A percentile compares a stretch with the other conserved stretches of the same genome.
These are phyloP conservation scores for Miichthys miiuy DNA, from an alignment of 2,797 vertebrate genomes.

Conservation along the genomic window DNA sequence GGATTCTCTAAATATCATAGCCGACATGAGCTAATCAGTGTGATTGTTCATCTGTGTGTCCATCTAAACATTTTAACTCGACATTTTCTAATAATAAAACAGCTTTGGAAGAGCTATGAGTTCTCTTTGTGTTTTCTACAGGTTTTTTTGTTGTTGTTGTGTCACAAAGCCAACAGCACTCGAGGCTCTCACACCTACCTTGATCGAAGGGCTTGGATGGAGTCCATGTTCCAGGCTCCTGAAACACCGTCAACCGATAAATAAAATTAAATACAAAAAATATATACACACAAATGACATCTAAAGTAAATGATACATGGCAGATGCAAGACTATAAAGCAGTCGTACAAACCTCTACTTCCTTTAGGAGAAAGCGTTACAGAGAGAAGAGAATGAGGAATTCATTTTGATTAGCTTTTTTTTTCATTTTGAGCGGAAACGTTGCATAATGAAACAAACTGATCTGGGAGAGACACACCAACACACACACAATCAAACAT, in stretches of 20 bases:
- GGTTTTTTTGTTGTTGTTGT: neutral
- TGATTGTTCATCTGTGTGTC: neutral
- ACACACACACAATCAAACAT: slow-evolving; percentile 31
- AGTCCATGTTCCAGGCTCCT: slow-evolving; percentile 94
- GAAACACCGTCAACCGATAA: slow-evolving; percentile 75
- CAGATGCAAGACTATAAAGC: slow-evolving; percentile 22
- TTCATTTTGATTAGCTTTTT: slow-evolving; percentile 55
- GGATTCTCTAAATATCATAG: neutral
- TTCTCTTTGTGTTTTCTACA: neutral
- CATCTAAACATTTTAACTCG: neutral
- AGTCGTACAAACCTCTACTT: slow-evolving; percentile 96
- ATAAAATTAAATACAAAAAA: slow-evolving; percentile 45
- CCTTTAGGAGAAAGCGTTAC: slow-evolving; percentile 90
- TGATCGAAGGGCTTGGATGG: slow-evolving; percentile 93
- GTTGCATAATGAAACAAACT: slow-evolving; percentile 11
- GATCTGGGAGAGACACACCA: slow-evolving; percentile 5
- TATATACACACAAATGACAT: slow-evolving; percentile 34
- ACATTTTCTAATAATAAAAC: neutral
- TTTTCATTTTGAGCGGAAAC: slow-evolving; percentile 19
- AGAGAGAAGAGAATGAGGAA: slow-evolving; percentile 71
- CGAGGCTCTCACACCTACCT: slow-evolving; percentile 86
- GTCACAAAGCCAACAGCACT: slow-evolving; percentile 30
- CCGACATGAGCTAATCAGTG: neutral
- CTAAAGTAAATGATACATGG: slow-evolving; percentile 22
- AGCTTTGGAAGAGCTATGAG: neutral